A percentile compares a stretch with the other conserved stretches of the same genome.
Conservation (phyloP, 2,797 vertebrate species). For the Sebastes minor region DNA sequence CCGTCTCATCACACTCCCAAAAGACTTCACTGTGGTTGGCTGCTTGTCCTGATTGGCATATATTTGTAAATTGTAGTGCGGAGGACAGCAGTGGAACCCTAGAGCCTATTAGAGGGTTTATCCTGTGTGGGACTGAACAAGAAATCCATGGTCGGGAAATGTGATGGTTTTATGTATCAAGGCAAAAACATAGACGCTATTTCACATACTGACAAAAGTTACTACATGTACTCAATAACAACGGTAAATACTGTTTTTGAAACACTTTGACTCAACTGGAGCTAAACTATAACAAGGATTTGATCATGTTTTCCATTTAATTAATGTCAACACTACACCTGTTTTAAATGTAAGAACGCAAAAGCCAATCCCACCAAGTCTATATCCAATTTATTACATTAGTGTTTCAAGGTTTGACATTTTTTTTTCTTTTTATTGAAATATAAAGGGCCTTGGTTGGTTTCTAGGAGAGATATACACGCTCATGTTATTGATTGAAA, state of each 20-base stretch:
- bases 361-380: background rate
- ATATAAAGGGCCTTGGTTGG: constrained; percentile 6
- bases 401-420: constrained; percentile 35
- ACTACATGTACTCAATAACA: background rate
- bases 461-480: background rate
- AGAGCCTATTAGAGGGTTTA: background rate
- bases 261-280: background rate
- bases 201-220: background rate
- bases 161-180: background rate
- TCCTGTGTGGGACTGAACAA: background rate
- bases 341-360: background rate
- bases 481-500: constrained; percentile 15
- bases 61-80: constrained; percentile 34
- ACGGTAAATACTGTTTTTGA: background rate
- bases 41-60: constrained; percentile 33
- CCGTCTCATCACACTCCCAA: constrained; percentile 29
- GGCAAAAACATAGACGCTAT: background rate
- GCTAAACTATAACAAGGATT: background rate
- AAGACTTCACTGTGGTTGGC: constrained; percentile 33
- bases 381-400: background rate
- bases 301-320: background rate
- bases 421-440: constrained; percentile 6
- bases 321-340: background rate
- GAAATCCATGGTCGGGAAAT: background rate
- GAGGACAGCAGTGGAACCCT: background rate